These are phyloP conservation scores for Ectemnius cavifrons DNA, from an alignment of 2,888 invertebrate species.

Conservation along the genomic window DNA sequence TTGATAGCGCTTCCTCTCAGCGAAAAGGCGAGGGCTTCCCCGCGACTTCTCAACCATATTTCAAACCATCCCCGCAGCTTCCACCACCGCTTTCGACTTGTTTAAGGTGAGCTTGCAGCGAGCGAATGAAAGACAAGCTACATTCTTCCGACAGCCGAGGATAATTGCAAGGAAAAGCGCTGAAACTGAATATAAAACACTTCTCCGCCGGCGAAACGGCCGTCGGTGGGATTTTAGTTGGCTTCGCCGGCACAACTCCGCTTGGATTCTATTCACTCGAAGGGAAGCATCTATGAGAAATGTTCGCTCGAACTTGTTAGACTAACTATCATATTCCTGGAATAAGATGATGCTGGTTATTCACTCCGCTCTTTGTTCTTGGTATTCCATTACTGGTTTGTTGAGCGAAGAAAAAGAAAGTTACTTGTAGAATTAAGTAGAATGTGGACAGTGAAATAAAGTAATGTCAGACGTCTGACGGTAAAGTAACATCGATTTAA, in stretches of 20 bases:
- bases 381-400: too few relatives aligned
- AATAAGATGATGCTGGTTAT: background rate
- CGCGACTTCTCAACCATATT: constrained; percentile 5
- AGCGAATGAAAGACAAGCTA: constrained; percentile 4
- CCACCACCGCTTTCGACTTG: background rate
- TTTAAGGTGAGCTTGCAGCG: background rate
- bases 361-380: too few relatives aligned
- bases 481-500: too few relatives aligned
- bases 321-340: background rate
- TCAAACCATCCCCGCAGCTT: background rate
- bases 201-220: background rate
- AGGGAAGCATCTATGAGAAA: too few relatives aligned
- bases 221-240: background rate
- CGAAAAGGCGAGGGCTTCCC: background rate
- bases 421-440: too few relatives aligned
- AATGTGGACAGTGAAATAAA: too few relatives aligned
- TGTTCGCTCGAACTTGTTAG: background rate
- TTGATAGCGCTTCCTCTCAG: constrained; percentile 26
- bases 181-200: constrained; percentile 1
- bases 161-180: constrained; percentile 1
- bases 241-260: background rate
- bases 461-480: too few relatives aligned
- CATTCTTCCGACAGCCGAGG: background rate
- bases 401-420: too few relatives aligned
- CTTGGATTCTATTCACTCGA: background rate